Evolutionary conservation across 2,888 invertebrate species (phyloP), one percentile per base, ranked within the genome.

Genomic region (Rutpela maculata): DNA sequence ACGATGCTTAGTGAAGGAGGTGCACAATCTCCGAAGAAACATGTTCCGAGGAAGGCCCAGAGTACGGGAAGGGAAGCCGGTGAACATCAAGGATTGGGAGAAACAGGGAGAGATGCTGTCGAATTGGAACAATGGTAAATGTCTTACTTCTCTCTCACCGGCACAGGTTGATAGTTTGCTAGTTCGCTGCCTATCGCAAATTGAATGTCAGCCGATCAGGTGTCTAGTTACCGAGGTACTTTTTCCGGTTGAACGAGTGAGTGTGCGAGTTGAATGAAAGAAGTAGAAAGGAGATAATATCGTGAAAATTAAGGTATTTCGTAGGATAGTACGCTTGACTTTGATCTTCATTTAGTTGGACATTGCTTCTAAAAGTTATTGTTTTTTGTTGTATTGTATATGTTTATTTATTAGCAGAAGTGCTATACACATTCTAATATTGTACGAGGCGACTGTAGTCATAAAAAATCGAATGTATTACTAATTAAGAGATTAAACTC

Each of bases 111-210:
- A 90, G 78, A 88, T 92, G 78, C 89, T 92, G 71, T 87, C 86
- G 81, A 90, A 90, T 82, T 92, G 92, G 92, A 90, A 90, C 84
- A 88, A 91, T 89, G 92, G 92, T 92, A 91, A 82, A 74, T 73
- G 50, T 50, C 50, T 66, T 43, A 18, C 65, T 43, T 65, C 65
- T 67, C 67, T 67, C 55, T 55, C 56, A 50, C 50, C 50, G 50
- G 55, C 66, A 56, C 67, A 67, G 55, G 55, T 67, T 66, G 65
- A 43, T 66, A 43, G 65, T 19, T 12, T 22, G 59, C 59, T 22
- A 22, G 56, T 55, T n/a, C 6, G 31, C n/a, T 22, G 67, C 15
- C 19, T 62, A n/a, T 62, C n/a, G 62, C 15, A 10, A 22, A 59
- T 59, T 59, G 22, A 59, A 59, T 59, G 59, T 59, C 59, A 59